Evolutionary conservation across 2,797 vertebrate genomes (phyloP), one percentile per base, ranked within the genome.

Genomic region (Parotocinclus haroldoi): DNA sequence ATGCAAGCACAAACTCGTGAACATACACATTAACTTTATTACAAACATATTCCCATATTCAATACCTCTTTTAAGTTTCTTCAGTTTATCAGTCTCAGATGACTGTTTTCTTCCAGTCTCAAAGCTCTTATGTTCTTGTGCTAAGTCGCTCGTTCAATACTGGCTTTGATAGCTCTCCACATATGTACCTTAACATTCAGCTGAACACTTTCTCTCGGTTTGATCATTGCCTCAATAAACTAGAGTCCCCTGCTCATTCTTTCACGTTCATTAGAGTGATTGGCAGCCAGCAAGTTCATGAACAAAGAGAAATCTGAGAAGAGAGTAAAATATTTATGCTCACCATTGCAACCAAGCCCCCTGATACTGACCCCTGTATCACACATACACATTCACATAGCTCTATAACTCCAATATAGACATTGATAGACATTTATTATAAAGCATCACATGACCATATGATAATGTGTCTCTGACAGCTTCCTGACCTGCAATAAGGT

Each of bases 231-330:
- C 3, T 4, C 45, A 38, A 10, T 36, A 60, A 60, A 61, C 17
- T 37, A 42, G 11, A 44, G n/a, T 27, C 27, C 27, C 27, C 5
- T 27, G 27, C 27, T 27, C 27, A 27, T 27, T 27, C 17, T 13
- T 14, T 52, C 58, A 53, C 61, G 54, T 66, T 63, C 40, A 48
- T 70, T 72, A 82, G 76, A 69, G 78, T 64, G 68, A 67, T 57
- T 68, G 73, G 58, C 69, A 72, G 71, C 76, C 73, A 76, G 74
- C 79, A 66, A 72, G 73, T 14, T 49, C 42, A 76, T 78, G 61
- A 70, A 85, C 86, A 87, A 88, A 88, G 82, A 80, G 87, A 60
- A 90, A 90, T 46, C 48, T 78, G 87, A 91, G 84, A 84, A 75
- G 51, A 71, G 76, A 75, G 70, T 86, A 46, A 89, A 88, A 84